Base-by-base conservation (phyloP, 1,140 invertebrate species). In the Anthonomus grandis region DNA sequence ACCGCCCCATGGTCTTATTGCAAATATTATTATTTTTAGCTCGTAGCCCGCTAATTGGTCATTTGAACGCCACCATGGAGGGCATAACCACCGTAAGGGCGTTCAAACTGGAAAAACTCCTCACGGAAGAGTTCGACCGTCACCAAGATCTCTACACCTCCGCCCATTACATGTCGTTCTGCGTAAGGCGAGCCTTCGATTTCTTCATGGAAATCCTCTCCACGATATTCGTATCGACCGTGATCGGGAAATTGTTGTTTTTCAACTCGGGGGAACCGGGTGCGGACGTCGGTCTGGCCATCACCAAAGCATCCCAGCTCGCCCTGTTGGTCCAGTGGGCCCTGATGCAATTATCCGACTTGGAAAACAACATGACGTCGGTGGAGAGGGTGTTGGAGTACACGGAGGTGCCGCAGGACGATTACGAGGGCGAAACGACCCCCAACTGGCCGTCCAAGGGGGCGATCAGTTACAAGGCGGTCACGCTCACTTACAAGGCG, bases 61-160 rank as follows among this genome's bases (percentile, higher is more conserved):
- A 88, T 58, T 69, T 89, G 2, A 85, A 80, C 58, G 79, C 85
- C 22, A 81, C 83, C 0, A 64, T 89, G 1, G 80, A 85, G 70
- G 87, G 87, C 5, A 76, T 98, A 17, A 81, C 88, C 0, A 96
- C 93, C 0, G 93, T 97, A 45, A 78, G 94, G 57, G 91, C 93
- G 0, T 93, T 89, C 64, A 78, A 81, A 22, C 86, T 86, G 0
- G 82, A 95, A 72, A 78, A 85, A 60, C 83, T 86, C 50, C 80
- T 96, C 4, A 86, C 87, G 59, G 73, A 83, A 25, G 86, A 91
- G 73, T 92, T 92, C 64, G 88, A 92, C 65, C 83, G 81, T 57
- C 83, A 86, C 70, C 86, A 93, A 81, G 82, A 87, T 68, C 61
- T 83, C 19, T 84, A 86, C 63, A 85, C 83, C 45, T 82, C 83